Evolutionary conservation across 35 echinoderm and acorn worm species (phyloP).

Genomic region (Heliocidaris erythrogramma): DNA sequence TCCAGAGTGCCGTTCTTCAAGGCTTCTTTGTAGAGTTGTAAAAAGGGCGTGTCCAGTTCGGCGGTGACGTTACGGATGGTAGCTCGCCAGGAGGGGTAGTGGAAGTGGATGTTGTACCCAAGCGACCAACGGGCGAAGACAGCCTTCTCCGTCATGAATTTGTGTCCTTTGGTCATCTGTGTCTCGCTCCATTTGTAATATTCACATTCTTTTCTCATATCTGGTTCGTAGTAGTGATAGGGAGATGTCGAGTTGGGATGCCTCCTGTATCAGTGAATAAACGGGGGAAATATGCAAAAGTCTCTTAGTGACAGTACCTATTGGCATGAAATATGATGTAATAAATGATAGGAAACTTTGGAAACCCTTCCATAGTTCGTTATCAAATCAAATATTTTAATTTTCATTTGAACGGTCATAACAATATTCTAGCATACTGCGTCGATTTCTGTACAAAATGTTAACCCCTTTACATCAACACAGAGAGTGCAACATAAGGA

Average conservation of each 20-base stretch:
- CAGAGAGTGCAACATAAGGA: too few relatives aligned
- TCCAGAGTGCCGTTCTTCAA: slow-evolving; percentile 42
- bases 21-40: slow-evolving; percentile 56
- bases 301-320: too few relatives aligned
- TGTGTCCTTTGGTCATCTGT: slow-evolving; percentile 69
- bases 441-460: too few relatives aligned
- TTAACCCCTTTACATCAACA: too few relatives aligned
- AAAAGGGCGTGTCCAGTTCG: slow-evolving; percentile 70
- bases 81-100: slow-evolving; percentile 86
- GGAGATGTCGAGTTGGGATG: slow-evolving; percentile 55
- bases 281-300: neutral
- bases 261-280: slow-evolving; percentile 24
- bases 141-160: slow-evolving; percentile 92
- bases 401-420: too few relatives aligned
- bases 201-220: slow-evolving; percentile 57
- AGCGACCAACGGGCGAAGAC: slow-evolving; percentile 85
- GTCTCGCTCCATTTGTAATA: slow-evolving; percentile 73
- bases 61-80: slow-evolving; percentile 54
- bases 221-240: slow-evolving; percentile 77
- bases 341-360: too few relatives aligned
- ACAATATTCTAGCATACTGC: too few relatives aligned
- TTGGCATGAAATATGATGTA: too few relatives aligned
- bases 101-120: slow-evolving; percentile 76
- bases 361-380: too few relatives aligned
- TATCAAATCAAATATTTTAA: too few relatives aligned